phyloP scores from a whole-genome alignment of 1,140 invertebrate species.

The roundworm (Caenorhabditis elegans) region WBcel235 BX284602.5:9702501-9703000 shows the following conservation, averaged over 20 bases:
- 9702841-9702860: too few relatives aligned
- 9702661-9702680: conserved; percentile 99
- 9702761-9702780: conserved; percentile 80
- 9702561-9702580: background rate
- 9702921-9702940: conserved; percentile 91
- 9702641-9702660: conserved; percentile 98
- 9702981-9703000: too few relatives aligned
- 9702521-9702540: conserved; percentile 93
- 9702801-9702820: conserved; percentile 97
- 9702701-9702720: conserved; percentile 99
- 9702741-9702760: conserved; percentile 75
- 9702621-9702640: conserved; percentile 96
- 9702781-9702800: conserved; percentile 96
- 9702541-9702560: conserved; percentile 71
- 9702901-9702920: conserved; percentile 98
- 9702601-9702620: conserved; percentile 97
- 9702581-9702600: conserved; percentile 81
- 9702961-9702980: conserved; percentile 91
- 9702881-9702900: conserved; percentile 90
- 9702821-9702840: conserved; percentile 73
- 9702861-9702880: conserved; percentile 81
- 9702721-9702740: conserved; percentile 95
- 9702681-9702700: conserved; percentile 97
- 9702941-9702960: conserved; percentile 93
- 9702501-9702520: conserved; percentile 95